Conservation (phyloP, 2,113 vertebrate genomes). For the Bothrops jararaca region DNA sequence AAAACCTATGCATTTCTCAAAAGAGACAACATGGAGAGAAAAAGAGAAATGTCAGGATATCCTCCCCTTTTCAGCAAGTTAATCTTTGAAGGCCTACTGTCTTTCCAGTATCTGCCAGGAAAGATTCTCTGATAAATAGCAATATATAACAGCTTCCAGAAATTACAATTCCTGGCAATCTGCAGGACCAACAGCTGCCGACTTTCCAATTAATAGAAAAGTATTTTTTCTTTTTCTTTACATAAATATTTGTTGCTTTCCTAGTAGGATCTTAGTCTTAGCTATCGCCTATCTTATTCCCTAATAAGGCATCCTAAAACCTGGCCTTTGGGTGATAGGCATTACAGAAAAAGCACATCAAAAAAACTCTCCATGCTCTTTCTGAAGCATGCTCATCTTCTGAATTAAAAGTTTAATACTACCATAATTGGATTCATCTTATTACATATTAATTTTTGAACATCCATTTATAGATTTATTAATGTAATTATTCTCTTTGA, state of each 20-base stretch:
- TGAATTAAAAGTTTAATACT: neutral
- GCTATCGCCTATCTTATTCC: neutral
- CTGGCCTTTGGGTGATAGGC: neutral
- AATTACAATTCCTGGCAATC: neutral
- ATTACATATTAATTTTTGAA: neutral
- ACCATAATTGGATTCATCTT: neutral
- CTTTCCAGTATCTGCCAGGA: neutral
- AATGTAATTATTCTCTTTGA: constrained; percentile 1
- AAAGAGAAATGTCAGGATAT: neutral
- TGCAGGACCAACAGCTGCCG: neutral
- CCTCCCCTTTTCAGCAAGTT: neutral
- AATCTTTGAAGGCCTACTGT: neutral
- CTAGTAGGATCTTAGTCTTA: neutral
- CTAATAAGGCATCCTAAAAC: neutral
- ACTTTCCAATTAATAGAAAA: neutral
- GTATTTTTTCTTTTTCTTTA: neutral
- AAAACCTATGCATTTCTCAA: neutral
- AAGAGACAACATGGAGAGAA: neutral
- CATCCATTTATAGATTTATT: neutral
- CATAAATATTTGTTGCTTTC: neutral
- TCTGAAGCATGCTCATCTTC: neutral
- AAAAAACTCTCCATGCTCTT: neutral
- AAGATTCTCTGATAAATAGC: neutral
- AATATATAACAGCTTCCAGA: neutral
- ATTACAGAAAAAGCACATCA: neutral